Base-by-base conservation (phyloP, 1,140 invertebrate genomes). In the Drosophila novamexicana region DNA sequence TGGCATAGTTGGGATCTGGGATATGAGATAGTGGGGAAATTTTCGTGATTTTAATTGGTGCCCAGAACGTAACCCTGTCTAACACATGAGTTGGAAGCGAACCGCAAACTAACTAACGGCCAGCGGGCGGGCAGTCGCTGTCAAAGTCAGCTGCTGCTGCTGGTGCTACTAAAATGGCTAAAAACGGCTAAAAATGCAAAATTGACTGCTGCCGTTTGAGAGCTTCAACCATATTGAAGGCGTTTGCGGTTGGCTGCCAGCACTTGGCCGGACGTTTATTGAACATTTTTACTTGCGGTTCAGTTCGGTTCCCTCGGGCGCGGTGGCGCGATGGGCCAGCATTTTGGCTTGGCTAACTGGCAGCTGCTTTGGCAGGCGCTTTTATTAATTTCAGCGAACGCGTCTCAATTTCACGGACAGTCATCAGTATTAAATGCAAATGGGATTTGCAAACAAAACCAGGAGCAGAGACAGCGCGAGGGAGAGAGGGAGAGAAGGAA, bases 231-330 rank as follows among this genome's bases (percentile, higher is more conserved):
- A 75, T 77, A 86, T 79, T 88, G 83, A 86, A 86, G 83, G 83
- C 83, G 83, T 62, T 83, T 88, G 83, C 65, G 83, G 82, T 83
- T 32, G 34, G 8, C 65, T 56, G 52, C 50, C 69, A 64, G 68
- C 64, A 83, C 52, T 65, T 75, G 62, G 49, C 72, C 66, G 77
- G 84, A 86, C 83, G 84, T 86, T 88, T 86, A 86, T 86, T 86
- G 83, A 86, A 86, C 83, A 86, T 86, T 86, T 88, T 86, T 86
- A 83, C 83, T 88, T 86, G 83, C 77, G 83, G 83, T 86, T 65
- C 14, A n/a, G 32, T 42, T 37, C 34, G 34, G 36, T 32, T 29
- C 36, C 14, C n/a, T 18, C 36, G 44, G 22, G 22, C 22, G 22
- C 22, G 22, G 22, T 29, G 22, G 22, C 5, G 22, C 22, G 22